Base-by-base conservation (phyloP, 1,140 invertebrate genomes). In the Sminthurides bifidus region DNA sequence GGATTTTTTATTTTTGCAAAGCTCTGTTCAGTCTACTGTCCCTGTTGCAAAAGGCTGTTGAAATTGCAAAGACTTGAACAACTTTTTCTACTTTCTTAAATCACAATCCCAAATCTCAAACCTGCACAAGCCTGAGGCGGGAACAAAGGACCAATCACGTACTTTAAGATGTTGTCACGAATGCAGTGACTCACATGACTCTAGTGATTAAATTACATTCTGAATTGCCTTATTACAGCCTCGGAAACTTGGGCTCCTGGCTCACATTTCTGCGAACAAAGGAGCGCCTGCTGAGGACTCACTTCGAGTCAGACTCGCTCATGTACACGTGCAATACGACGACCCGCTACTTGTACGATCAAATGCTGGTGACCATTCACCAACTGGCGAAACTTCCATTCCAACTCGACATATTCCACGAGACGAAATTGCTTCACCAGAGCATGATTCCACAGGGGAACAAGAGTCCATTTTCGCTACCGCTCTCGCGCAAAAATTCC, bases 241-340 rank as follows among this genome's bases (percentile, higher is more conserved):
- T 85, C 53, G 75, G 83, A 44, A 83, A 85, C 38, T 71, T 92
- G 61, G 86, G 88, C 65, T 85, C 85, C 26, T 92, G 87, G 85
- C 77, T 87, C 56, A 82, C 83, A 21, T 89, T 87, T 65, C 72
- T 90, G 14, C 77, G 84, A 60, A 86, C 85, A 2, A 77, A 85
- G 49, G 86, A 90, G 69, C 82, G 81, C 12, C 77, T 90, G 10
- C 71, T 89, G n/a, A 78, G 79, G 19, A 87, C 85, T 65, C 85
- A 89, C 68, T 92, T 90, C 67, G 78, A 75, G 19, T 74, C 76
- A 8, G 80, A 80, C 59, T 82, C 82, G 30, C 73, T 90, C 33
- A 71, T 86, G 48, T 76, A 84, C 49, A 76, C 82, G 29, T 79
- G 77, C 15, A 81, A 81, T 58, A 78, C 81, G 19, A 76, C 77